These are phyloP conservation scores for Cosmorhoe ocellata DNA, from an alignment of 2,888 invertebrate genomes.

Conservation along the genomic window DNA sequence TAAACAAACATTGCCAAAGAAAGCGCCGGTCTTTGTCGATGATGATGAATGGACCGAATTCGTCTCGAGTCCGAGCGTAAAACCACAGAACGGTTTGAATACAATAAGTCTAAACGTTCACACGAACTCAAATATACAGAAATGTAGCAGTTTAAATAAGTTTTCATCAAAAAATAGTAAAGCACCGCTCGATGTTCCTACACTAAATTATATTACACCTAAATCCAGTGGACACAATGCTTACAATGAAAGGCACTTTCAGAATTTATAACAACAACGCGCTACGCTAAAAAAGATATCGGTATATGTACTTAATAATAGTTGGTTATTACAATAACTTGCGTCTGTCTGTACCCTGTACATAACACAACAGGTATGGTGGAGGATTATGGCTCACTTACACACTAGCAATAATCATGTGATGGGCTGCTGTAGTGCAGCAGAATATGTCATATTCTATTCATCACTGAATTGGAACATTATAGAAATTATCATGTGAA, in stretches of 20 bases:
- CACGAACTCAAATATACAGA: conserved; percentile 68
- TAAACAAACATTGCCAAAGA: conserved; percentile 54
- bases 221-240: conserved; percentile 62
- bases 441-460: too few relatives aligned
- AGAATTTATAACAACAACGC: conserved; percentile 79
- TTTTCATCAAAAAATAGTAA: conserved; percentile 55
- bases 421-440: too few relatives aligned
- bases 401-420: too few relatives aligned
- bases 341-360: conserved; percentile 21
- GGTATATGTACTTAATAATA: conserved; percentile 67
- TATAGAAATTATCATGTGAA: too few relatives aligned
- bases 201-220: conserved; percentile 74
- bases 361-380: conserved; percentile 26
- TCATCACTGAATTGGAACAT: too few relatives aligned
- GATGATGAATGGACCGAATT: conserved; percentile 80
- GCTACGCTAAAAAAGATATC: too few relatives aligned
- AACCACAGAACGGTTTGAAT: conserved; percentile 71
- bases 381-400: too few relatives aligned
- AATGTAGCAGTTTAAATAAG: conserved; percentile 51
- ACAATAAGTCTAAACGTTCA: conserved; percentile 77
- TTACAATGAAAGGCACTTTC: conserved; percentile 73
- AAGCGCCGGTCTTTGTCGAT: conserved; percentile 54
- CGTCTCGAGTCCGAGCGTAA: conserved; percentile 70
- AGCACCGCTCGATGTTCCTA: conserved; percentile 65
- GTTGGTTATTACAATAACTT: conserved; percentile 31